Evolutionary conservation across 2,113 vertebrate genomes (phyloP).

Genomic region (Perca fluviatilis): DNA sequence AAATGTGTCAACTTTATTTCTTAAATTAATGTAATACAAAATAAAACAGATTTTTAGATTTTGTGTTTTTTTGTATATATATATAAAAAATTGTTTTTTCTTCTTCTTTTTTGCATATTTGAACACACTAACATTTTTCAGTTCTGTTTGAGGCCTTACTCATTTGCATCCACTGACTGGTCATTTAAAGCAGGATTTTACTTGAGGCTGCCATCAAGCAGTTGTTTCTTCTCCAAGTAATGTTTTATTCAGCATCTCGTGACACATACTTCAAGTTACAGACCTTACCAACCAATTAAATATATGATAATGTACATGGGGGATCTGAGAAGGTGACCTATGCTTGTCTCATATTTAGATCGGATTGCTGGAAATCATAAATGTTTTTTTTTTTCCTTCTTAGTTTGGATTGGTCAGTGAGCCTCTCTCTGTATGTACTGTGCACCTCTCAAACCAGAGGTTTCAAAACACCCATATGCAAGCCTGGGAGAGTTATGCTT

Average conservation of each 20-base stretch:
- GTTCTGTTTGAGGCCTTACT: conserved; percentile 68
- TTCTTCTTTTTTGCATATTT: conserved; percentile 38
- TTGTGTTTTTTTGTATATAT: not conserved
- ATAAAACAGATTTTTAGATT: no score
- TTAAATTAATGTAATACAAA: conserved; percentile 7
- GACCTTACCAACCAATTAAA: conserved; percentile 77
- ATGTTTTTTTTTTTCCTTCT: conserved; percentile 23
- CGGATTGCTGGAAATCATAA: conserved; percentile 42
- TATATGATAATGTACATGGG: conserved; percentile 72
- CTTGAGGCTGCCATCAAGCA: conserved; percentile 57
- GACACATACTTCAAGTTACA: conserved; percentile 70
- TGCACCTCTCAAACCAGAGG: conserved; percentile 60
- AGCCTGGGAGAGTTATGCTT: conserved; percentile 74
- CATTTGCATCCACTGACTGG: conserved; percentile 72
- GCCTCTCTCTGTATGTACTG: conserved; percentile 49
- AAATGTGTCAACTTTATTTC: not conserved
- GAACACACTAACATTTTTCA: conserved; percentile 46
- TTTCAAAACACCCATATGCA: conserved; percentile 73
- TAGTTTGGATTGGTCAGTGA: conserved; percentile 66
- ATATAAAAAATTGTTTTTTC: not conserved
- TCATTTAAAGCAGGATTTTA: conserved; percentile 65
- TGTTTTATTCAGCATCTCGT: conserved; percentile 82
- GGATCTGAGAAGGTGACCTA: conserved; percentile 69
- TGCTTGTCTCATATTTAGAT: conserved; percentile 59
- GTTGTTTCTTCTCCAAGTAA: conserved; percentile 67